Base-by-base conservation (phyloP, 2,797 vertebrate genomes). In the Antrozous pallidus region DNA sequence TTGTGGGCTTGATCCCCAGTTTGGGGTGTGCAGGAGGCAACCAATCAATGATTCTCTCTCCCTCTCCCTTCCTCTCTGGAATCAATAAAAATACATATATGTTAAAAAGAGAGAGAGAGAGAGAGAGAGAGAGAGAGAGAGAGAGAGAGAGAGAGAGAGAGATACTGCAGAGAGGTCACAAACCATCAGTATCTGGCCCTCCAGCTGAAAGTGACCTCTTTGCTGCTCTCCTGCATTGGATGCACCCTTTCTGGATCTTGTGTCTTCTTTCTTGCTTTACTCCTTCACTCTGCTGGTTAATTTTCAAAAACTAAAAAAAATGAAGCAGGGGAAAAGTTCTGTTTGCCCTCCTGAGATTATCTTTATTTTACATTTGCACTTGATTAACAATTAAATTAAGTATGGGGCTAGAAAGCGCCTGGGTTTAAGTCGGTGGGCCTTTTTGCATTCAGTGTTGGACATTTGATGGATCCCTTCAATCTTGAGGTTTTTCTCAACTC, bases 141-240 rank as follows among this genome's bases (percentile, higher is more conserved):
- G n/a, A n/a, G n/a, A n/a, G n/a, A n/a, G n/a, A n/a, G n/a, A n/a
- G n/a, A n/a, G n/a, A n/a, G n/a, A n/a, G n/a, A n/a, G n/a, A 26
- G 58, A 45, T 38, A 20, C 8, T 2, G 67, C 45, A 26, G n/a
- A 26, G 24, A 31, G 38, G 38, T 45, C 38, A 2, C 24, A 28
- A 58, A 58, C 22, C 38, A 33, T 56, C 86, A 3, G 16, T 36
- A 42, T 54, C 36, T 33, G 18, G 10, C 16, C 38, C 3, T 45
- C 87, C 22, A 8, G 17, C 40, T 18, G 10, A 45, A n/a, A 22
- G 49, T 33, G 42, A 18, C 31, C 56, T 56, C 31, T 28, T 24
- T 28, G 22, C 38, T 3, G 3, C 38, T 20, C 7, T 28, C 38
- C 0, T 2, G 11, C 9, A 2, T 4, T 0, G 22, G 24, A 45